These are phyloP conservation scores for Oryctes rhinoceros DNA, from an alignment of 1,140 invertebrate species.

Conservation along the genomic window DNA sequence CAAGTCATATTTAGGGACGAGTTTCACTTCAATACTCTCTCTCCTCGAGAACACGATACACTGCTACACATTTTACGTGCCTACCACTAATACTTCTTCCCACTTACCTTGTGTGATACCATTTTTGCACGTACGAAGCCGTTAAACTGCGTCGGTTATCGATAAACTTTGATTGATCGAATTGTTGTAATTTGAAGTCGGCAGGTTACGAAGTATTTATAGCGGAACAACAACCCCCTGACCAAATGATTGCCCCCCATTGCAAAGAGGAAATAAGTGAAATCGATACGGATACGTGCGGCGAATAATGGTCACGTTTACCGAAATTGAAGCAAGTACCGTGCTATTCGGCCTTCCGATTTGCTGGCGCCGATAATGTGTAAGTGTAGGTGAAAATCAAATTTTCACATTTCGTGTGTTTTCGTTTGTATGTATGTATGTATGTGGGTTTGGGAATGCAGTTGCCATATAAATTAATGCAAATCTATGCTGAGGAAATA, in stretches of 20 bases:
- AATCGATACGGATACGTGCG: conserved; percentile 31
- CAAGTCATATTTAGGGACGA: not conserved
- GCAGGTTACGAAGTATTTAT: not conserved
- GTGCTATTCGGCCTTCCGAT: not conserved
- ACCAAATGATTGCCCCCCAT: not conserved
- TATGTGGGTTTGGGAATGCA: not conserved
- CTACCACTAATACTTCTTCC: not conserved
- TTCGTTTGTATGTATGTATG: not conserved
- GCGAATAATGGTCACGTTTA: conserved; percentile 25
- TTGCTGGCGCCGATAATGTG: not conserved
- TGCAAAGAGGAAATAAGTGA: conserved; percentile 1
- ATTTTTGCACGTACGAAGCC: not conserved
- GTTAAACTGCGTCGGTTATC: not conserved
- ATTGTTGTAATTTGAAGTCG: not conserved
- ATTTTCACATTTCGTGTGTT: conserved; percentile 28
- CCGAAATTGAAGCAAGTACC: conserved; percentile 5
- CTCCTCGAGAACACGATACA: conserved; percentile 31
- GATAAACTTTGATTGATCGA: not conserved
- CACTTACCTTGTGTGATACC: conserved; percentile 23
- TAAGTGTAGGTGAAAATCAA: not conserved
- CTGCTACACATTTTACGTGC: not conserved
- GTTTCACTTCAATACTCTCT: conserved; percentile 44
- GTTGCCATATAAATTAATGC: not conserved
- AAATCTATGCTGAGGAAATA: not conserved
- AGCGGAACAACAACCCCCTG: conserved; percentile 20